Base-by-base conservation (phyloP, 2,113 vertebrate genomes). In the Tetrax tetrax region DNA sequence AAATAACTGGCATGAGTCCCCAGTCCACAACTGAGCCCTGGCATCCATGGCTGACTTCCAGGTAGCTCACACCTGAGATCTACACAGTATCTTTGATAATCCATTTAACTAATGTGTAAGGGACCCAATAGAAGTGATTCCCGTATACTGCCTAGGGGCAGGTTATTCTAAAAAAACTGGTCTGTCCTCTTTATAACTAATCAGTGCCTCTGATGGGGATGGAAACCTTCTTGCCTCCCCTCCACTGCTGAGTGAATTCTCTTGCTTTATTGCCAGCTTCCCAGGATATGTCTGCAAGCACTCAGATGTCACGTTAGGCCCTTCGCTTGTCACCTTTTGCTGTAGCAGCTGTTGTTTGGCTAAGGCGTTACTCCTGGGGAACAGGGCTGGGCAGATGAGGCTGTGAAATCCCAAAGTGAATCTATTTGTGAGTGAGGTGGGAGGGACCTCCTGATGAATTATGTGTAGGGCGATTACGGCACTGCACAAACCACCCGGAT, bases 141-240 rank as follows among this genome's bases (percentile, higher is more conserved):
- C 33, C 53, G 64, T 35, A 28, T 12, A 41, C 15, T 81, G 43
- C 47, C 0, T 1, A 50, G 4, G n/a, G n/a, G 25, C 2, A 2
- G 21, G 12, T 84, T 86, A 60, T 75, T 84, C 51, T 76, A 33
- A 8, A 33, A 28, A 22, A 64, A 9, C 8, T 59, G 24, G 21
- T 50, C 56, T 63, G 1, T n/a, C 37, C 47, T 63, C 37, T 81
- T 38, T 18, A 5, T 28, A 51, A 78, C 41, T 81, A 29, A 71
- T 31, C 16, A 4, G 21, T 77, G 47, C 20, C 28, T 50, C 21
- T 69, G 7, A 3, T 6, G 14, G 18, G 37, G 11, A 11, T 47
- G 56, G 54, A 65, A 87, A 24, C 12, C 33, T 75, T 54, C n/a
- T 68, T 65, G 38, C 25, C 33, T 53, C 25, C 19, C 4, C 37